Conservation (phyloP, 2,797 vertebrate species). For the Notolabrus celidotus region DNA sequence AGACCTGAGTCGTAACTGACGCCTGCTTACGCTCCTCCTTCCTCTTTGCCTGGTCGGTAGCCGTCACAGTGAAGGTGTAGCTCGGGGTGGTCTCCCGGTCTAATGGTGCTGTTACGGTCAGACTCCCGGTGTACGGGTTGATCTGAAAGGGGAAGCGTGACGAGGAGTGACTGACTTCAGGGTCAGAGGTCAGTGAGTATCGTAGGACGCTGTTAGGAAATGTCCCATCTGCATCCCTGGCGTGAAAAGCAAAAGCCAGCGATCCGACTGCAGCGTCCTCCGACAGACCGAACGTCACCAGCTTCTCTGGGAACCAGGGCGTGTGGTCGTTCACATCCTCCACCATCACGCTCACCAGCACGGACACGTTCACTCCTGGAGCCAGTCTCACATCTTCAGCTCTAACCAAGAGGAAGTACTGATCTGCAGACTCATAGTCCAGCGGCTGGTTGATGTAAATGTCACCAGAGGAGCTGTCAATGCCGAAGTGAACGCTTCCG, state of each 20-base stretch:
- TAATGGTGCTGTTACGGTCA: slow-evolving; percentile 84
- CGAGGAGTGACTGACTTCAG: not conserved
- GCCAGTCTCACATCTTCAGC: slow-evolving; percentile 75
- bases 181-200: slow-evolving; percentile 85
- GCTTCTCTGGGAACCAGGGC: slow-evolving; percentile 88
- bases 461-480: slow-evolving; percentile 87
- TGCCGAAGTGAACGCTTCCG: slow-evolving; percentile 84
- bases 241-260: slow-evolving; percentile 87
- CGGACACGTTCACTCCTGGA: slow-evolving; percentile 79
- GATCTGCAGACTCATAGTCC: slow-evolving; percentile 89
- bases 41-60: slow-evolving; percentile 86
- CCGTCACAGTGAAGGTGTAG: slow-evolving; percentile 87
- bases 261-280: slow-evolving; percentile 89
- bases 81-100: slow-evolving; percentile 85
- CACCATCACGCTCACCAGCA: slow-evolving; percentile 87
- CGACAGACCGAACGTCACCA: slow-evolving; percentile 86
- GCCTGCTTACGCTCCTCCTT: slow-evolving; percentile 76
- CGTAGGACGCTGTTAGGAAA: slow-evolving; percentile 88
- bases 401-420: slow-evolving; percentile 86
- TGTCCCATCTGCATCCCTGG: slow-evolving; percentile 90
- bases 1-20: slow-evolving; percentile 86
- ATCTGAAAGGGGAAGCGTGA: slow-evolving; percentile 85
- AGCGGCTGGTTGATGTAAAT: slow-evolving; percentile 90
- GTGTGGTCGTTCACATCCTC: slow-evolving; percentile 92
- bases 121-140: slow-evolving; percentile 85